Evolutionary conservation across 2,888 invertebrate genomes (phyloP).

Genomic region (Callimorpha dominula): DNA sequence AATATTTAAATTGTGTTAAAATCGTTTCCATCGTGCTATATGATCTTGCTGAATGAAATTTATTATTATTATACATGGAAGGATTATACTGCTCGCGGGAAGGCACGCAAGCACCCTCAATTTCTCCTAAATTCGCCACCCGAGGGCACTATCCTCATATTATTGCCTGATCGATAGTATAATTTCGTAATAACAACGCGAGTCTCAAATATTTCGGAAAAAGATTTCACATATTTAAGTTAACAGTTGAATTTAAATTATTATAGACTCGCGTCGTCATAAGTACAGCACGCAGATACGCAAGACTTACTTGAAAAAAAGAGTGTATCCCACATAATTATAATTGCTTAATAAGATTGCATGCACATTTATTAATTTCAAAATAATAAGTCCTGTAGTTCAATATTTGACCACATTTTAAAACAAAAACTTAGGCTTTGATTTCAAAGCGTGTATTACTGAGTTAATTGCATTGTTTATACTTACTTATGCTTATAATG

Average conservation of each 20-base stretch:
- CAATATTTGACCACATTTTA: too few relatives aligned
- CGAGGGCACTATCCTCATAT: constrained; percentile 77
- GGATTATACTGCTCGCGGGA: constrained; percentile 72
- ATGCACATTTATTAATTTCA: neutral
- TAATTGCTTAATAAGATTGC: neutral
- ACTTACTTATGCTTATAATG: neutral
- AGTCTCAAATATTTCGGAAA: constrained; percentile 67
- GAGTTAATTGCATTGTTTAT: constrained; percentile 36
- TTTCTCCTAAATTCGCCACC: constrained; percentile 84
- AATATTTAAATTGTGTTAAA: constrained; percentile 42
- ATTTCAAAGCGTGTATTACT: too few relatives aligned
- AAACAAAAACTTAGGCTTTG: too few relatives aligned
- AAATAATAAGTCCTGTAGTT: neutral
- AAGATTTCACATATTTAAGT: constrained; percentile 42
- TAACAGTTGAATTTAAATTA: constrained; percentile 31
- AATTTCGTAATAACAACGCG: constrained; percentile 79
- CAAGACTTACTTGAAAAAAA: neutral
- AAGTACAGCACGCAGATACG: neutral
- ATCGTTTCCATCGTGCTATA: constrained; percentile 70
- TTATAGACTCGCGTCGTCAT: neutral
- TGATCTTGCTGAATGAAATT: constrained; percentile 73
- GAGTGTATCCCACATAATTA: neutral
- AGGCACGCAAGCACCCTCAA: constrained; percentile 79
- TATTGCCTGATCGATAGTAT: constrained; percentile 83
- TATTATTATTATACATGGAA: constrained; percentile 75